Evolutionary conservation across 2,113 vertebrate species (phyloP).

Genomic region (Python bivittatus): DNA sequence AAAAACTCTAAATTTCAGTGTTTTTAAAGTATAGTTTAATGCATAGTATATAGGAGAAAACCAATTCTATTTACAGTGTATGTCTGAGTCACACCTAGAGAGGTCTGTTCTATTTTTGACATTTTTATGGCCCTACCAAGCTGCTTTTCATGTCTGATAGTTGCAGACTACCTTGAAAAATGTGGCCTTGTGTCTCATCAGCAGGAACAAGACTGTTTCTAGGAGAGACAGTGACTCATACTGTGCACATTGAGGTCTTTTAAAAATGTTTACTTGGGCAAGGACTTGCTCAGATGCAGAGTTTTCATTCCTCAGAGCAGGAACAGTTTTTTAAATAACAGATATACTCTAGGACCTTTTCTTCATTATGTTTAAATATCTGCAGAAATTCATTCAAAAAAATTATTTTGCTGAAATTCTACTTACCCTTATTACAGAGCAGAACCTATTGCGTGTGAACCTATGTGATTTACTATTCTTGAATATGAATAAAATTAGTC

Average conservation of each 20-base stretch:
- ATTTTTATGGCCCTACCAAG: conserved; percentile 14
- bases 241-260: not conserved
- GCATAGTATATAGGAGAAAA: conserved; percentile 33
- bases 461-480: not conserved
- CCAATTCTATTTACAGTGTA: conserved; percentile 9
- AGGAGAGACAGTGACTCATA: conserved; percentile 10
- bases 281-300: conserved; percentile 32
- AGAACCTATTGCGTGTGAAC: not conserved
- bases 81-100: conserved; percentile 40
- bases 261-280: conserved; percentile 30
- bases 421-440: not conserved
- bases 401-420: not conserved
- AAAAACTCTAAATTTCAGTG: conserved; percentile 33
- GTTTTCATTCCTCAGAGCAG: conserved; percentile 21
- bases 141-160: not conserved
- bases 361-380: not conserved
- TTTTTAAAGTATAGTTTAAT: conserved; percentile 27
- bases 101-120: conserved; percentile 21
- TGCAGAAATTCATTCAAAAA: not conserved
- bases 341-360: not conserved
- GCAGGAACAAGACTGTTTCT: not conserved
- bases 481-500: not conserved
- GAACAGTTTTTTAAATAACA: conserved; percentile 41
- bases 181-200: conserved; percentile 1
- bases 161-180: not conserved